Conservation (phyloP, 37 sponge, comb jelly and placozoan species). For the Chondrilla cf. caribensis region DNA sequence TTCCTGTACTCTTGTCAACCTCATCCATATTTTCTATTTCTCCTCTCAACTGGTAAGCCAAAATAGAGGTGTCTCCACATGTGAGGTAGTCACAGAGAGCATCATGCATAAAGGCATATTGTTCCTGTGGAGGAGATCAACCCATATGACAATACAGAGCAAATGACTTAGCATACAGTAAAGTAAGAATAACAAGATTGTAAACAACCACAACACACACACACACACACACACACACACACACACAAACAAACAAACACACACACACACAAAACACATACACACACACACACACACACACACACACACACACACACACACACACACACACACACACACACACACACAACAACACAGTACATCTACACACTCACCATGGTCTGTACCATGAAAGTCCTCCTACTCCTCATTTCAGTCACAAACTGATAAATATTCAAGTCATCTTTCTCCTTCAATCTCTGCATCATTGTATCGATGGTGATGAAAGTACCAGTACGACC, state of each 20-base stretch:
- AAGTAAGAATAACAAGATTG: too few relatives aligned
- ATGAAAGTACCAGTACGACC: slow-evolving; percentile 17
- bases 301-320: too few relatives aligned
- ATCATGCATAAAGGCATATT: slow-evolving; percentile 15
- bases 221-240: too few relatives aligned
- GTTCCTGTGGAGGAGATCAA: background rate
- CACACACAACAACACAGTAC: too few relatives aligned
- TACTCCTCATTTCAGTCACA: slow-evolving; percentile 4
- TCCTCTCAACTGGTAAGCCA: background rate
- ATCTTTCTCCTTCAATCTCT: background rate
- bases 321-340: too few relatives aligned
- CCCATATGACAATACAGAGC: too few relatives aligned
- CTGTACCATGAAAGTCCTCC: slow-evolving; percentile 5
- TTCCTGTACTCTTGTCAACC: background rate
- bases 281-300: too few relatives aligned
- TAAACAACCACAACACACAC: too few relatives aligned
- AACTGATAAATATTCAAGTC: background rate
- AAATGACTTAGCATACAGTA: too few relatives aligned
- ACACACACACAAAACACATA: too few relatives aligned
- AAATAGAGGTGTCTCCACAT: background rate
- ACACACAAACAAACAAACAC: too few relatives aligned
- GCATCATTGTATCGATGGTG: background rate
- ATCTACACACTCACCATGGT: background rate
- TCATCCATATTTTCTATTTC: background rate
- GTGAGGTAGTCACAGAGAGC: slow-evolving; percentile 15